Conservation (phyloP, 2,888 invertebrate species). For the Plebejus melissa region DNA sequence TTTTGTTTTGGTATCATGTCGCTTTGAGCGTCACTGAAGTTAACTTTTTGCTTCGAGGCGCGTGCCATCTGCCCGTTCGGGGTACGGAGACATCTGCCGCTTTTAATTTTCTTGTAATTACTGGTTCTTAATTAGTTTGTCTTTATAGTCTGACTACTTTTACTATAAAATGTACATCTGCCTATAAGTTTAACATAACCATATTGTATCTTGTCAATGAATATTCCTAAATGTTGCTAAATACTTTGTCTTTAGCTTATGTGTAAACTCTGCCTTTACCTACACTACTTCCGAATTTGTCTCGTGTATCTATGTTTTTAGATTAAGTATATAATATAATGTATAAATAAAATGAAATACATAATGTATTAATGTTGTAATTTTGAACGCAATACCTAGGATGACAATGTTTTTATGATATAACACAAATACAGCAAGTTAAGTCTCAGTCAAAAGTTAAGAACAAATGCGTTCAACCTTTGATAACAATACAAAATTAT, state of each 20-base stretch:
- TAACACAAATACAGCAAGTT: not conserved
- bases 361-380: not conserved
- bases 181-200: not conserved
- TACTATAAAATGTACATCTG: not conserved
- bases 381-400: not conserved
- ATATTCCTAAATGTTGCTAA: not conserved
- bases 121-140: slow-evolving; percentile 13
- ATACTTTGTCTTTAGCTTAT: not conserved
- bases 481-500: slow-evolving; percentile 11
- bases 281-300: not conserved
- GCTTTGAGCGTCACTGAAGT: not conserved
- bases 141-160: not conserved
- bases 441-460: not conserved
- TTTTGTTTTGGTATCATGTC: slow-evolving; percentile 19
- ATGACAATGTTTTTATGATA: not conserved
- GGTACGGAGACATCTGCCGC: slow-evolving; percentile 26
- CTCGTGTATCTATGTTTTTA: not conserved
- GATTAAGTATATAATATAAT: not conserved
- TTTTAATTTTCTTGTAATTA: slow-evolving; percentile 23
- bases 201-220: not conserved
- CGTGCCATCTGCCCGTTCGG: slow-evolving; percentile 45
- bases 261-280: not conserved
- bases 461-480: not conserved
- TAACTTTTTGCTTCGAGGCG: slow-evolving; percentile 32
- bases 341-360: not conserved